phyloP scores from a whole-genome alignment of 2,113 vertebrate species.

The Dascyllus trimaculatus region DNA sequence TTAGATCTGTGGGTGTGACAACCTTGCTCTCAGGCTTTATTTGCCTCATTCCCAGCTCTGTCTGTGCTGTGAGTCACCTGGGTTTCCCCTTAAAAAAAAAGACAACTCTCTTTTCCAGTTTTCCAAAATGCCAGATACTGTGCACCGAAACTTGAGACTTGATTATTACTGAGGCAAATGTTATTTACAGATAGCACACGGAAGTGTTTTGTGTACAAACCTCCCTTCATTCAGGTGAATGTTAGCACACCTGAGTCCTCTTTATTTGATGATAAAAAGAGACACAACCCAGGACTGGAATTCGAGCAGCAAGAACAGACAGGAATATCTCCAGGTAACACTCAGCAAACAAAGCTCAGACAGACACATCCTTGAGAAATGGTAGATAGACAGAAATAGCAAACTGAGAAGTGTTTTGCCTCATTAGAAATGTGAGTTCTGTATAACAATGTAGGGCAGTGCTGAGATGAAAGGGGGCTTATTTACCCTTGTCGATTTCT shows the following conservation, averaged over 20 bases:
- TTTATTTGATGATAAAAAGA: constrained; percentile 86
- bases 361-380: constrained; percentile 62
- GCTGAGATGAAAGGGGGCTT: constrained; percentile 19
- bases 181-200: constrained; percentile 46
- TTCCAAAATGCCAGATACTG: constrained; percentile 43
- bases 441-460: constrained; percentile 1
- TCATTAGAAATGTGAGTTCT: constrained; percentile 50
- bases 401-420: constrained; percentile 44
- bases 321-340: constrained; percentile 81
- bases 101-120: constrained; percentile 32
- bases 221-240: constrained; percentile 62
- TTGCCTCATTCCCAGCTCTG: constrained; percentile 70
- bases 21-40: constrained; percentile 69
- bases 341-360: constrained; percentile 67
- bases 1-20: constrained; percentile 80
- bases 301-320: constrained; percentile 83
- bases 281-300: constrained; percentile 86
- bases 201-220: constrained; percentile 72
- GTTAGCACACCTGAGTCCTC: constrained; percentile 88
- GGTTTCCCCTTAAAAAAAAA: constrained; percentile 65
- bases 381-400: constrained; percentile 46
- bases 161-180: constrained; percentile 42
- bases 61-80: constrained; percentile 76
- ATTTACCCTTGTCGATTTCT: constrained; percentile 18
- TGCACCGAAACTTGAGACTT: constrained; percentile 29